Evolutionary conservation across 2,113 vertebrate genomes (phyloP), one percentile per base, ranked within the genome.

Genomic region (Chamaea fasciata): DNA sequence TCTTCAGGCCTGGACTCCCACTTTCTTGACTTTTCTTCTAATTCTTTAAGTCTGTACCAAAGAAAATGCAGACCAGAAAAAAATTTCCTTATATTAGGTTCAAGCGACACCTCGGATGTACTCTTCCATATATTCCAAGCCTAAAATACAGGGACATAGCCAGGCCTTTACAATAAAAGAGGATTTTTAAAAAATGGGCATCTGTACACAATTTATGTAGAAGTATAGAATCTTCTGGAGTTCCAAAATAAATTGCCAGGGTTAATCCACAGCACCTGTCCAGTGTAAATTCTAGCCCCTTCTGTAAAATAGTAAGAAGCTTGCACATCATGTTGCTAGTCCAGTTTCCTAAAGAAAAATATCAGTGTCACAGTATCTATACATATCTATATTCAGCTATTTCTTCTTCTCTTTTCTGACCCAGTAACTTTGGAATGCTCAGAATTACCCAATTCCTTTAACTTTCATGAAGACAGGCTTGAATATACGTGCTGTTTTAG

Each of bases 21-120:
- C 76, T 98, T 98, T 86, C 96, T 98, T 49, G 98, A 97, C 50
- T 98, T 98, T 90, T 99, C 98, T 97, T 99, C 98, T 26, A 98
- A 97, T 89, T 99, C 98, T 69, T 98, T 98, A 95, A 87, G 42
- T 50, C 90, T 92, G 62, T 69, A 82, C 16, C 49, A 13, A 92
- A 83, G 23, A 95, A 81, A 89, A 92, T 35, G 20, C 28, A 94
- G 56, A 94, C 16, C 1, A 13, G 52, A 74, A 93, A 73, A 73
- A 65, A 74, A 44, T 6, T 41, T 80, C 30, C 53, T 94, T 62
- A 87, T 39, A 55, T 31, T 16, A 71, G 13, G 47, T 83, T 91
- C 65, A 82, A 52, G 37, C 74, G 24, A 31, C 16, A 70, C 5
- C 8, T n/a, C 2, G 2, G 68, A 18, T 86, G 16, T 55, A 26